Conservation (phyloP, 2,113 vertebrate species). For the Clarias magur region DNA sequence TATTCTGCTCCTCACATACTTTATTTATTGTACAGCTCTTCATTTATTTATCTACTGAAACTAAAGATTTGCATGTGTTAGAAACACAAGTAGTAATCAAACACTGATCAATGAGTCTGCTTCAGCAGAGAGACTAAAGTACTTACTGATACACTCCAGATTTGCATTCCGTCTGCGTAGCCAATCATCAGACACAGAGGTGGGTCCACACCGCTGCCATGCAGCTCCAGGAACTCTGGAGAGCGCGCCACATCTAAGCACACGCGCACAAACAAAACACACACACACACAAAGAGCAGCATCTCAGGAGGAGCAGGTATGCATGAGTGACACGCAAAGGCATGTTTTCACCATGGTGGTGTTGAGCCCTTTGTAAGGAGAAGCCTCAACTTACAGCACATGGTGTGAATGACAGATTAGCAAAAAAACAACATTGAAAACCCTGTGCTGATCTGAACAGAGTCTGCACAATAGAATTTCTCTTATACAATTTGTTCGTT, state of each 20-base stretch:
- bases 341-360: background rate
- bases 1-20: background rate
- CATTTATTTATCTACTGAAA: background rate
- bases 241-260: constrained; percentile 84
- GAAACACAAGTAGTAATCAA: background rate
- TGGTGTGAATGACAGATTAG: background rate
- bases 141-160: constrained; percentile 97
- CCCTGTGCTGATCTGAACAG: background rate
- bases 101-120: background rate
- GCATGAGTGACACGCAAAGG: background rate
- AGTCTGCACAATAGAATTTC: background rate
- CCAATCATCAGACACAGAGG: constrained; percentile 92
- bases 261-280: constrained; percentile 6
- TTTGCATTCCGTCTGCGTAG: constrained; percentile 93
- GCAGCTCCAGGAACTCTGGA: constrained; percentile 90
- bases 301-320: background rate
- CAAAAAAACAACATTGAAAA: background rate
- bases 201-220: constrained; percentile 85
- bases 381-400: background rate
- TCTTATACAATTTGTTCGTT: background rate
- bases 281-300: background rate
- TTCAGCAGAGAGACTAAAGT: background rate
- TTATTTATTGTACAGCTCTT: background rate
- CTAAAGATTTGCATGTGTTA: background rate
- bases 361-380: background rate